A percentile compares a stretch with the other conserved stretches of the same genome.
phyloP scores from a whole-genome alignment of 2,888 invertebrate species.

The Diaprepes abbreviatus region DNA sequence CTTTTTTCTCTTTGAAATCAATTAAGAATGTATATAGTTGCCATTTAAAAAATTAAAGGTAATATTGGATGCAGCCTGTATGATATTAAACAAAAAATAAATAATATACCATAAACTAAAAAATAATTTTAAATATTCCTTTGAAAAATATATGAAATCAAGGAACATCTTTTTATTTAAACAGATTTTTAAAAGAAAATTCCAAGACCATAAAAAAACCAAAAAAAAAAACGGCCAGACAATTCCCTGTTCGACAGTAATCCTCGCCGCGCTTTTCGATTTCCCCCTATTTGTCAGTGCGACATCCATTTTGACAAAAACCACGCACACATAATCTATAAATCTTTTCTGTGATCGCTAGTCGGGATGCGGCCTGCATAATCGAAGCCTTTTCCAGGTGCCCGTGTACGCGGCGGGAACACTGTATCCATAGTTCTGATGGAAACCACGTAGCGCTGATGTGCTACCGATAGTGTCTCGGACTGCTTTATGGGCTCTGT shows the following conservation, averaged over 20 bases:
- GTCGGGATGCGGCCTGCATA: conserved; percentile 53
- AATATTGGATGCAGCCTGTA: too few species aligned
- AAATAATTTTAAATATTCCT: too few species aligned
- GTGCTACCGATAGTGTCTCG: conserved; percentile 66
- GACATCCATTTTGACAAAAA: conserved; percentile 30
- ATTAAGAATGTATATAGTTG: too few species aligned
- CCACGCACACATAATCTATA: conserved; percentile 42
- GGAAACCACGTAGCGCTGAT: conserved; percentile 66
- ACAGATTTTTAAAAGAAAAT: too few species aligned
- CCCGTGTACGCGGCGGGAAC: conserved; percentile 50
- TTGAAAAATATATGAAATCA: too few species aligned
- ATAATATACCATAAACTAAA: too few species aligned
- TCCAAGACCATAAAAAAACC: too few species aligned
- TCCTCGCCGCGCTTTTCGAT: conserved; percentile 7
- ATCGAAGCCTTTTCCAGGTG: conserved; percentile 51
- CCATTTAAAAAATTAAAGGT: too few species aligned
- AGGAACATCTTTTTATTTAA: too few species aligned
- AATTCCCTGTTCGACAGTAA: conserved; percentile 4
- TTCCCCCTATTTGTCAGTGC: conserved; percentile 33
- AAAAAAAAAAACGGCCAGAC: not conserved
- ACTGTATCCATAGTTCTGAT: conserved; percentile 64
- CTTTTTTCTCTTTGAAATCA: too few species aligned
- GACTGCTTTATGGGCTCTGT: conserved; percentile 65
- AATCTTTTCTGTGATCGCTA: conserved; percentile 36
- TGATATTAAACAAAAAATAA: too few species aligned